These are phyloP conservation scores for Thunnus maccoyii DNA, from an alignment of 2,113 vertebrate genomes.

Conservation along the genomic window DNA sequence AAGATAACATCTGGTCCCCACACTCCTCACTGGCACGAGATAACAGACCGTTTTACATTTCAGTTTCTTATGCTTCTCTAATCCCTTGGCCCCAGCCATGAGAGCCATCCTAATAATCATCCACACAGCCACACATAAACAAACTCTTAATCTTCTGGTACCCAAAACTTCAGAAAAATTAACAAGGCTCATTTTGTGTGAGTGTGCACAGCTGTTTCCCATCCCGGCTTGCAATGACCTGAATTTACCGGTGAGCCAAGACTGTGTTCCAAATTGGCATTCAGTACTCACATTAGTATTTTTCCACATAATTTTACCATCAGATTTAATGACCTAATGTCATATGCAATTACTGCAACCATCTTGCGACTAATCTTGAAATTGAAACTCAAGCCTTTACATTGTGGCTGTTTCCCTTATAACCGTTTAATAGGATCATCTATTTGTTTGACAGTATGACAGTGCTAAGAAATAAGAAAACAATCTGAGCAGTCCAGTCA, in stretches of 20 bases:
- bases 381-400: not conserved
- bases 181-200: conserved; percentile 56
- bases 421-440: not conserved
- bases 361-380: conserved; percentile 30
- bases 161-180: conserved; percentile 67
- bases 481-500: conserved; percentile 24
- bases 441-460: not conserved
- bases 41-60: conserved; percentile 76
- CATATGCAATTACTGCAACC: conserved; percentile 26
- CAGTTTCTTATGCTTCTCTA: conserved; percentile 67
- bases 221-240: conserved; percentile 40
- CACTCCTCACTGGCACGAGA: conserved; percentile 56
- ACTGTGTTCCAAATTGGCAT: conserved; percentile 20
- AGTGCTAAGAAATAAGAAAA: conserved; percentile 16
- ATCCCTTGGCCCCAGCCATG: conserved; percentile 59
- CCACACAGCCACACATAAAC: conserved; percentile 54
- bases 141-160: conserved; percentile 69
- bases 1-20: conserved; percentile 79
- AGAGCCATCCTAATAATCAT: conserved; percentile 55
- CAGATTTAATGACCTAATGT: conserved; percentile 31
- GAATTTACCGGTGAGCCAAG: conserved; percentile 33
- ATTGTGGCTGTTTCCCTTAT: not conserved
- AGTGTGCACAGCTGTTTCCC: conserved; percentile 57
- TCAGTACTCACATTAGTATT: conserved; percentile 29
- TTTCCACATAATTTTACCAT: conserved; percentile 28